Conservation (phyloP, 2,113 vertebrate genomes). For the Scophthalmus maximus region DNA sequence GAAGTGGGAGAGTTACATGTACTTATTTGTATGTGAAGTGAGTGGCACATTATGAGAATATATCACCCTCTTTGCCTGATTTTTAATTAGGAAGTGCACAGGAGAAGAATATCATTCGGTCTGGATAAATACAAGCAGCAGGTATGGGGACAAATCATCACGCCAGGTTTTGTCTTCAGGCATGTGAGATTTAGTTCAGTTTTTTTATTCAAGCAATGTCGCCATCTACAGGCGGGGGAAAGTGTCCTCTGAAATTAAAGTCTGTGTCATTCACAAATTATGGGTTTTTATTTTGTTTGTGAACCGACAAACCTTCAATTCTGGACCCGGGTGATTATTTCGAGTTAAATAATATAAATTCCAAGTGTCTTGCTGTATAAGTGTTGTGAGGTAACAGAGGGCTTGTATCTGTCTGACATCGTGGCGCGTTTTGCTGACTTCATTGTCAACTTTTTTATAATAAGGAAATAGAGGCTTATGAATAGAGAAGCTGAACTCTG, state of each 20-base stretch:
- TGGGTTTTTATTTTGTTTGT: slow-evolving; percentile 11
- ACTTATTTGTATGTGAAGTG: slow-evolving; percentile 59
- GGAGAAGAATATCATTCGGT: slow-evolving; percentile 68
- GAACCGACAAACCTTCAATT: slow-evolving; percentile 7
- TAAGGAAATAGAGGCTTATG: slow-evolving; percentile 18
- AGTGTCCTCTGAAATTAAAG: slow-evolving; percentile 14
- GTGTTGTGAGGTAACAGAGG: neutral
- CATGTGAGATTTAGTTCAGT: slow-evolving; percentile 4
- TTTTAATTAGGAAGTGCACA: slow-evolving; percentile 70
- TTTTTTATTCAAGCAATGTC: slow-evolving; percentile 88
- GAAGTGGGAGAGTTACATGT: slow-evolving; percentile 63
- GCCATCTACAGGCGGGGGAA: slow-evolving; percentile 91
- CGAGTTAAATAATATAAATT: neutral
- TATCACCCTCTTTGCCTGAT: slow-evolving; percentile 62
- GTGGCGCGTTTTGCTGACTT: slow-evolving; percentile 4
- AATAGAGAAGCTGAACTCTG: slow-evolving; percentile 26
- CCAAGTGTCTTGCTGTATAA: no score
- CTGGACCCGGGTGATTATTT: neutral
- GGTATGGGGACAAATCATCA: slow-evolving; percentile 54
- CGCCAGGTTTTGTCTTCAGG: slow-evolving; percentile 39
- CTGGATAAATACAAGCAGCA: slow-evolving; percentile 63
- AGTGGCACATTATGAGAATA: slow-evolving; percentile 56
- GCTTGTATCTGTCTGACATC: neutral
- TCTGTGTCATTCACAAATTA: slow-evolving; percentile 35
- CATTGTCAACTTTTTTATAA: slow-evolving; percentile 20